These are phyloP conservation scores for Triplophysa dalaica DNA, from an alignment of 2,113 vertebrate genomes.

Conservation along the genomic window DNA sequence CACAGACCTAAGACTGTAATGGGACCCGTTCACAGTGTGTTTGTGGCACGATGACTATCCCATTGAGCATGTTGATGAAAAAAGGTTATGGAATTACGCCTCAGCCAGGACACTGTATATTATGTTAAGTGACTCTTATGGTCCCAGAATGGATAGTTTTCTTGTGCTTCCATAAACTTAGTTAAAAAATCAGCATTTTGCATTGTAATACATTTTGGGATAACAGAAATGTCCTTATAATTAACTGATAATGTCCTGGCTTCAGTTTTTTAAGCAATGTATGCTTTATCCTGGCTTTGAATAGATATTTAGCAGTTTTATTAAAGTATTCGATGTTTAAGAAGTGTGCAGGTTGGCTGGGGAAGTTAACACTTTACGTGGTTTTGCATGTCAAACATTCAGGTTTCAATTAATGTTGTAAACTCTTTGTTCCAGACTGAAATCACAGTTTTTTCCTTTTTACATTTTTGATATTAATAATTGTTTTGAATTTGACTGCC, in stretches of 20 bases:
- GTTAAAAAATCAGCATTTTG: too few species aligned
- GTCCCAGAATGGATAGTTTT: slow-evolving; percentile 4
- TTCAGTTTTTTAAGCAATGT: too few species aligned
- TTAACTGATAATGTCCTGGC: too few species aligned
- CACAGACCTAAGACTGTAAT: neutral
- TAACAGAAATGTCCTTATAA: too few species aligned
- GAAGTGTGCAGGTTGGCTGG: neutral
- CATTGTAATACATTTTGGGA: too few species aligned
- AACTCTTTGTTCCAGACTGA: too few species aligned
- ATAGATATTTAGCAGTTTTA: neutral
- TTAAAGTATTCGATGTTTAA: neutral
- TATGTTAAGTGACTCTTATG: neutral
- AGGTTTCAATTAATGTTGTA: too few species aligned
- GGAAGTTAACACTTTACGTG: neutral
- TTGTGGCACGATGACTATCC: neutral
- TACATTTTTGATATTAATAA: too few species aligned
- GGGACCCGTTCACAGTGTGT: neutral
- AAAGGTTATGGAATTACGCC: neutral
- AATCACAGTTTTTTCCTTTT: too few species aligned
- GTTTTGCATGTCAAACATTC: too few species aligned
- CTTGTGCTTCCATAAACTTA: neutral
- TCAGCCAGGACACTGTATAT: neutral
- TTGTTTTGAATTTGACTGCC: too few species aligned
- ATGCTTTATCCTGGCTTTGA: neutral
- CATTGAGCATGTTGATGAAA: neutral